These are phyloP conservation scores for Zootoca vivipara DNA, from an alignment of 2,113 vertebrate genomes.

Conservation along the genomic window DNA sequence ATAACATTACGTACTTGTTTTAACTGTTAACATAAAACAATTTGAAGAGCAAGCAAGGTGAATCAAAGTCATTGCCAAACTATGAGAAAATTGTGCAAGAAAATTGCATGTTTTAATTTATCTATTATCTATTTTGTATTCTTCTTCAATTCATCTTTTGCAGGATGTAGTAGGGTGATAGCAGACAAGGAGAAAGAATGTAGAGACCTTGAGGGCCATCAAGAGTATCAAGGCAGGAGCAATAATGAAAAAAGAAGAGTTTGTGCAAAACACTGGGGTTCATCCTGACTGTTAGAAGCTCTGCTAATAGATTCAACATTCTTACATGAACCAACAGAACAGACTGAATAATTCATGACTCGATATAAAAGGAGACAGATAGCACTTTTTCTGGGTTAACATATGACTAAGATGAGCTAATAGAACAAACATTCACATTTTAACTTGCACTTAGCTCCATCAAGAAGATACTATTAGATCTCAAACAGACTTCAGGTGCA, in stretches of 20 bases:
- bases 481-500: background rate
- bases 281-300: background rate
- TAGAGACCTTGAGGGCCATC: background rate
- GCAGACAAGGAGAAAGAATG: background rate
- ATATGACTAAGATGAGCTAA: background rate
- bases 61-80: background rate
- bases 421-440: background rate
- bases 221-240: background rate
- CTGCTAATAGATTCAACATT: background rate
- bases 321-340: background rate
- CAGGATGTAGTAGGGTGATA: background rate
- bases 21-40: background rate
- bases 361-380: background rate
- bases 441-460: background rate
- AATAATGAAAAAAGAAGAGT: background rate
- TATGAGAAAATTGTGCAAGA: background rate
- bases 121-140: background rate
- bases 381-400: background rate
- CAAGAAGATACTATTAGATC: background rate
- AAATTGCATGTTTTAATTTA: background rate
- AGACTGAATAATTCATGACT: constrained; percentile 29
- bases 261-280: background rate
- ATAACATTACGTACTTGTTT: background rate
- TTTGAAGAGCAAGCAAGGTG: background rate
- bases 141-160: background rate